Evolutionary conservation across 1,140 invertebrate species (phyloP).

Genomic region (Piezodorus guildinii): DNA sequence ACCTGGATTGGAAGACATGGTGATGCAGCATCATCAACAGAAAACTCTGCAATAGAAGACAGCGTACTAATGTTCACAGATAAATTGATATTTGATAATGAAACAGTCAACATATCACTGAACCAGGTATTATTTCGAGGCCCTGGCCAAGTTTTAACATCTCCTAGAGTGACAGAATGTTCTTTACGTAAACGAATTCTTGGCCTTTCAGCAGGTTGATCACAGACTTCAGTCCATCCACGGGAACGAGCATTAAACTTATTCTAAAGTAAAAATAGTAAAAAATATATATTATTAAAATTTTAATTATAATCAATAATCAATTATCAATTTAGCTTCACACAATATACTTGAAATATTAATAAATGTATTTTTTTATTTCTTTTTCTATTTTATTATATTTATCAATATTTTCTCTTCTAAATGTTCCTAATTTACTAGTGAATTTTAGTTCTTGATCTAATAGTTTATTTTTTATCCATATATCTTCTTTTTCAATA

Average conservation of each 20-base stretch:
- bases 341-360: too few species aligned
- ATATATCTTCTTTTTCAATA: too few species aligned
- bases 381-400: too few species aligned
- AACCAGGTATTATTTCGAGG: constrained; percentile 31
- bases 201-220: constrained; percentile 28
- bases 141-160: constrained; percentile 29
- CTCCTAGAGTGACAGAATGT: constrained; percentile 34
- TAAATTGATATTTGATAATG: constrained; percentile 52
- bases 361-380: too few species aligned
- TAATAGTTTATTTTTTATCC: too few species aligned
- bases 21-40: constrained; percentile 73
- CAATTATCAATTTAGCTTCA: too few species aligned
- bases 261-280: constrained; percentile 39
- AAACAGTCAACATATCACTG: constrained; percentile 45
- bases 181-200: constrained; percentile 17
- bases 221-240: constrained; percentile 52
- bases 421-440: too few species aligned
- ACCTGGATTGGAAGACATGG: constrained; percentile 69
- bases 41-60: constrained; percentile 61
- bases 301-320: too few species aligned
- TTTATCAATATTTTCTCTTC: too few species aligned
- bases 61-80: constrained; percentile 69
- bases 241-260: constrained; percentile 59
- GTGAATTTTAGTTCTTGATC: too few species aligned
- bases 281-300: not conserved